Evolutionary conservation across 1,140 invertebrate genomes (phyloP).

Genomic region (Drosophila ambigua): DNA sequence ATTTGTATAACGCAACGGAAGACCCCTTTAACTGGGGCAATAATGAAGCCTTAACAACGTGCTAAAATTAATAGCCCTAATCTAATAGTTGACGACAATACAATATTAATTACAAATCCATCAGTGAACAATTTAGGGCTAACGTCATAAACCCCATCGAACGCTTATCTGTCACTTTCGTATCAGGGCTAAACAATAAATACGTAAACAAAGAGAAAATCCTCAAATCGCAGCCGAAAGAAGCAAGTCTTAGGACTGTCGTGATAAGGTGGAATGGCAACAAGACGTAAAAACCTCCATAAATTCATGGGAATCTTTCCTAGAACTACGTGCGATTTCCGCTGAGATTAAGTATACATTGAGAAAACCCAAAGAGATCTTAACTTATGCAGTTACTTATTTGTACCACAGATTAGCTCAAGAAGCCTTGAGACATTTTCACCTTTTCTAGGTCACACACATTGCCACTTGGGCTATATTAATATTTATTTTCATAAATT

Average conservation of each 20-base stretch:
- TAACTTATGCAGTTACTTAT: no score
- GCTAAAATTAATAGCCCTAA: slow-evolving; percentile 32
- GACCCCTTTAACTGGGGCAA: no score
- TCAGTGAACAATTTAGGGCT: slow-evolving; percentile 58
- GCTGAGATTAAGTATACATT: slow-evolving; percentile 5
- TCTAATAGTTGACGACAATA: slow-evolving; percentile 48
- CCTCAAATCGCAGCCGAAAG: slow-evolving; percentile 7
- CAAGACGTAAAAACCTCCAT: slow-evolving; percentile 14
- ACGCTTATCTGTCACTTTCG: slow-evolving; percentile 43
- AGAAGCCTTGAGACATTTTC: no score
- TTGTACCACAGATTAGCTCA: no score
- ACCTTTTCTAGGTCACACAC: no score
- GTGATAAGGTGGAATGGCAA: slow-evolving; percentile 26
- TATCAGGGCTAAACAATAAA: slow-evolving; percentile 25
- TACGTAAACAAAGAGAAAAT: slow-evolving; percentile 1
- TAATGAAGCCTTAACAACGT: no score
- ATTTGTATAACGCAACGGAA: background rate
- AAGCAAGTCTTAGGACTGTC: background rate
- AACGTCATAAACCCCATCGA: slow-evolving; percentile 54
- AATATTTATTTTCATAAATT: background rate
- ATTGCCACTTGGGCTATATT: background rate
- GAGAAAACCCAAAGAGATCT: no score
- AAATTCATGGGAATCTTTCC: slow-evolving; percentile 14
- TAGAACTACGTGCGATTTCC: slow-evolving; percentile 10
- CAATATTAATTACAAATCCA: slow-evolving; percentile 70